phyloP scores from a whole-genome alignment of 2,797 vertebrate genomes.

The Oophaga sylvatica region DNA sequence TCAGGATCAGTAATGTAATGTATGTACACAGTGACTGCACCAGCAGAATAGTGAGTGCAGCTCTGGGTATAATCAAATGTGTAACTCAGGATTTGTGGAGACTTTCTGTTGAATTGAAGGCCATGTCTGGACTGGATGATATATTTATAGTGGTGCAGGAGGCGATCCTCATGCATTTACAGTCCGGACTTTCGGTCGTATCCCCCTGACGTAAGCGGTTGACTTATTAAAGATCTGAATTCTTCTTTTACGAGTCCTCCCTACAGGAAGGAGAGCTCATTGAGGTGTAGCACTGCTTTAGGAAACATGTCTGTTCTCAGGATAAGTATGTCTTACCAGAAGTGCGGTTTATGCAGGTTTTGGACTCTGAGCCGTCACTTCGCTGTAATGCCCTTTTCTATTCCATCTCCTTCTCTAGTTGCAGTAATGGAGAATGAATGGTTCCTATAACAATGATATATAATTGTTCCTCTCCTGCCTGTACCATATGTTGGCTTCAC shows the following conservation, averaged over 20 bases:
- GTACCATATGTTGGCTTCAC: neutral
- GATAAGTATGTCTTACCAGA: neutral
- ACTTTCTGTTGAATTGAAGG: too few species aligned
- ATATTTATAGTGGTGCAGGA: neutral
- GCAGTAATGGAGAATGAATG: neutral
- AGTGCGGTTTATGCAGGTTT: neutral
- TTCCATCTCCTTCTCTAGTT: neutral
- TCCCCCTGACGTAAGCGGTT: neutral
- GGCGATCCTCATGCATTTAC: neutral
- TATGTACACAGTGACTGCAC: too few species aligned
- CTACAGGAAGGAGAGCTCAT: neutral
- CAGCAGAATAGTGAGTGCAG: too few species aligned
- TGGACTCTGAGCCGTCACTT: neutral
- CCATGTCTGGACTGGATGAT: neutral
- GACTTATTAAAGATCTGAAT: conserved; percentile 10
- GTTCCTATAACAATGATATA: conserved; percentile 1
- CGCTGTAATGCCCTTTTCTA: neutral
- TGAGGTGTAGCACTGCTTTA: neutral
- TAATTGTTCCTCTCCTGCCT: neutral
- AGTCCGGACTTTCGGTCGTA: neutral
- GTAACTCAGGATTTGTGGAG: neutral
- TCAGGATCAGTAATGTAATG: too few species aligned
- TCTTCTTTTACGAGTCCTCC: neutral
- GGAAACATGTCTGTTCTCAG: neutral
- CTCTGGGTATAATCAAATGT: too few species aligned